Base-by-base conservation (phyloP, 2,113 vertebrate genomes). In the Coptodon bakossiorum region DNA sequence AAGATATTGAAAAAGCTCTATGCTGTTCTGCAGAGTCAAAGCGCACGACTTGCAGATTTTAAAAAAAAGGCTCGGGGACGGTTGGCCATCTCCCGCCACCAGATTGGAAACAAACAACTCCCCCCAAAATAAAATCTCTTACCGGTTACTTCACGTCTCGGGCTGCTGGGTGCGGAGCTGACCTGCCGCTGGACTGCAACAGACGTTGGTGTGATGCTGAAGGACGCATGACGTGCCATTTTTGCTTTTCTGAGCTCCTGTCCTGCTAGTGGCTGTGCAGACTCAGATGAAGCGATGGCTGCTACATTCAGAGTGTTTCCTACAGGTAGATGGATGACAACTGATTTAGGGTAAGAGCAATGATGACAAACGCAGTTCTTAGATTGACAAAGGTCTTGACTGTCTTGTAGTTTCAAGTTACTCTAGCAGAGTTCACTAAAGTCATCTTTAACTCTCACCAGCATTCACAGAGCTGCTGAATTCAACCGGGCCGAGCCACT, bases 401-500 rank as follows among this genome's bases (percentile, higher is more conserved):
- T 61, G 57, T 27, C 5, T 71, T 16, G 1, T 43, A 13, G 43
- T 71, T 68, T 68, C 2, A 40, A 3, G 24, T 50, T n/a, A 79
- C 34, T 56, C 40, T 6, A 27, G n/a, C 27, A 29, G 6, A 34
- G 14, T 43, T 68, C 7, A 38, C 68, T 2, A 7, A 27, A 34
- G 12, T 59, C 3, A 10, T 45, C n/a, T 81, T 36, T 4, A 43
- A 50, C 11, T 57, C 88, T 89, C 82, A 92, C 93, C 91, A 2
- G 84, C 56, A 31, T 95, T 96, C 97, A 96, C 96, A 0, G 38
- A 86, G 76, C 79, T 87, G 57, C 90, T 86, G 93, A 98, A 98
- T 31, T 98, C 95, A 10, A 96, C 95, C 0, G 97, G 98, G n/a
- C 98, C 98, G 2, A 98, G 98, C 98, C 98, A 98, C 66, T 97